phyloP scores from a whole-genome alignment of 2,113 vertebrate genomes.

The Emydura subglobosa region DNA sequence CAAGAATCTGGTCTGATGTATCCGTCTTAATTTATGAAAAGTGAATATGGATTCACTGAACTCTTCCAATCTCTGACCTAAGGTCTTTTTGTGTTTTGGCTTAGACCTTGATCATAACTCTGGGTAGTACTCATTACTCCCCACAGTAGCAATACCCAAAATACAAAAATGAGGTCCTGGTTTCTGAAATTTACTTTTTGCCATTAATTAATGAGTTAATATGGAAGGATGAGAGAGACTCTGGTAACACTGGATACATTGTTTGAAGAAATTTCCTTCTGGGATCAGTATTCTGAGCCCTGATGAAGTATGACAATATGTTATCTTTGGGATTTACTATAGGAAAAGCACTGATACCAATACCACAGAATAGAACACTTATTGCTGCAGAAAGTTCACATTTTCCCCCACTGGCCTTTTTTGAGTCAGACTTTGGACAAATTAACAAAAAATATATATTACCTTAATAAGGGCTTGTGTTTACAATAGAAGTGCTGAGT shows the following conservation, averaged over 20 bases:
- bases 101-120: not conserved
- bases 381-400: not conserved
- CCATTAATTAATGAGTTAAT: not conserved
- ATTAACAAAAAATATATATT: conserved; percentile 39
- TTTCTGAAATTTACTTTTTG: conserved; percentile 19
- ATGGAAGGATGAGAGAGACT: not conserved
- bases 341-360: not conserved
- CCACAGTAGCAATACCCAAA: not conserved
- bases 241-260: not conserved
- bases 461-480: conserved; percentile 2
- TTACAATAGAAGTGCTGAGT: conserved; percentile 45
- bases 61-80: not conserved
- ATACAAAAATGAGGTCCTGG: not conserved
- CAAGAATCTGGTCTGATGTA: not conserved
- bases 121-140: not conserved
- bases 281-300: not conserved
- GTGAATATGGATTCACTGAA: not conserved
- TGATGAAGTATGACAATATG: conserved; percentile 5
- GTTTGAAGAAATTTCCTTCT: conserved; percentile 18
- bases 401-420: conserved; percentile 36
- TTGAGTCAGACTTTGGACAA: conserved; percentile 14
- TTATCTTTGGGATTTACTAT: not conserved
- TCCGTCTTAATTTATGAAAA: not conserved
- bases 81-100: fast-evolving
- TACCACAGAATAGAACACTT: not conserved